Evolutionary conservation across 92 coral and sea anemone genomes (phyloP).

Genomic region (Palythoa grandiflora): DNA sequence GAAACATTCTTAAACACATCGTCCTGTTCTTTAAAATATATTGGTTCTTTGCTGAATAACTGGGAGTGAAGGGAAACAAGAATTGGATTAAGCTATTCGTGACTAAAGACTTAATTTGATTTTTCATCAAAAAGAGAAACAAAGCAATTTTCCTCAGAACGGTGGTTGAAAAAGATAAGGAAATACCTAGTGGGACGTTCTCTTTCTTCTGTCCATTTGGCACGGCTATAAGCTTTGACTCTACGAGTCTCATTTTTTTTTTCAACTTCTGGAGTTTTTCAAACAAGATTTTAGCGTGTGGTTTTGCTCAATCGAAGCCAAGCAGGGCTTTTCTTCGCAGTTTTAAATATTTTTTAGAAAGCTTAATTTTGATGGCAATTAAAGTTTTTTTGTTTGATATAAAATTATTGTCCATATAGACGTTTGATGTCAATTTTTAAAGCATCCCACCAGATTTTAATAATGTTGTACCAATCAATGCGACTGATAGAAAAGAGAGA

Average conservation of each 20-base stretch:
- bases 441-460: background rate
- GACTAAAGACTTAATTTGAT: background rate
- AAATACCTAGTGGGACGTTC: background rate
- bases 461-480: background rate
- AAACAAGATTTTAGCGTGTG: background rate
- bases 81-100: too few species aligned
- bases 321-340: background rate
- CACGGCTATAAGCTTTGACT: background rate
- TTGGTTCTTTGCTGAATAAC: background rate
- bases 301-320: background rate
- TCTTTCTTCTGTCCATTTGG: background rate
- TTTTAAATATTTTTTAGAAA: slow-evolving; percentile 1
- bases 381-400: background rate
- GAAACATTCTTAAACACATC: background rate
- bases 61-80: background rate
- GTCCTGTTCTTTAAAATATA: background rate
- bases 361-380: background rate
- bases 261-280: background rate
- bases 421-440: background rate
- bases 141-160: background rate
- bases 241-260: background rate
- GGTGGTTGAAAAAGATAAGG: background rate
- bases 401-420: background rate
- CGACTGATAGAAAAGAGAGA: background rate
- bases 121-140: background rate